These are phyloP conservation scores for Oxyruncus cristatus DNA, from an alignment of 2,113 vertebrate species.

Conservation along the genomic window DNA sequence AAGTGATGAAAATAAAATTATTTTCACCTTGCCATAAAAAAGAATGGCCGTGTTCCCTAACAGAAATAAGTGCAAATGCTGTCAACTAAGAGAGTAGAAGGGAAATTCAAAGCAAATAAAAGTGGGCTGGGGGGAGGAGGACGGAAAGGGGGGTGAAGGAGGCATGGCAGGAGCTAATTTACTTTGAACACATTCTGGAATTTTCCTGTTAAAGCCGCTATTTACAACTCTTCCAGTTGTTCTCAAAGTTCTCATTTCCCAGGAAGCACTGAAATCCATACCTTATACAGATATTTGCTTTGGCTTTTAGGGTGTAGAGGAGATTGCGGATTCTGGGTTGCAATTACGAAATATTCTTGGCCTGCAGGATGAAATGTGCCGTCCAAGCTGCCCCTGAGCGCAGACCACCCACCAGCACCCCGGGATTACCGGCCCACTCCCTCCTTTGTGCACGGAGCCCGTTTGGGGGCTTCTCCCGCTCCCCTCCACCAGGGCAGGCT, in stretches of 20 bases:
- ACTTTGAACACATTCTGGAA: conserved; percentile 58
- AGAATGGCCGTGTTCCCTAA: conserved; percentile 70
- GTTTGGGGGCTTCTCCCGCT: background rate
- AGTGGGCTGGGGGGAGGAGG: conserved; percentile 63
- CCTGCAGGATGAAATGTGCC: conserved; percentile 5
- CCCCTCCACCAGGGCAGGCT: background rate
- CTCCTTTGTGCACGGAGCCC: background rate
- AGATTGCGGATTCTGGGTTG: background rate
- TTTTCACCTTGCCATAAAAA: conserved; percentile 85
- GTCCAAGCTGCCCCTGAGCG: conserved; percentile 11
- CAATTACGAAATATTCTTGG: conserved; percentile 12
- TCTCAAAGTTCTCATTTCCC: background rate
- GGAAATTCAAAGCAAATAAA: conserved; percentile 59
- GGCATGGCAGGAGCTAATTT: conserved; percentile 74
- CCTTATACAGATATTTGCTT: conserved; percentile 20
- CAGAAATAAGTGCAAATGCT: conserved; percentile 72
- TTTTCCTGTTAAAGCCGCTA: conserved; percentile 20
- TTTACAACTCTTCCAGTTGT: conserved; percentile 29
- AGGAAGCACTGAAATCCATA: background rate
- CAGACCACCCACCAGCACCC: conserved; percentile 51
- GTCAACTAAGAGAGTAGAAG: conserved; percentile 32
- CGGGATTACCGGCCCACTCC: background rate
- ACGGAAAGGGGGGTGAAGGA: conserved; percentile 59
- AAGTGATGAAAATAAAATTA: conserved; percentile 85
- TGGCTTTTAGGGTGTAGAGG: background rate